Conservation (phyloP, 2,113 vertebrate genomes). For the Athene noctua region DNA sequence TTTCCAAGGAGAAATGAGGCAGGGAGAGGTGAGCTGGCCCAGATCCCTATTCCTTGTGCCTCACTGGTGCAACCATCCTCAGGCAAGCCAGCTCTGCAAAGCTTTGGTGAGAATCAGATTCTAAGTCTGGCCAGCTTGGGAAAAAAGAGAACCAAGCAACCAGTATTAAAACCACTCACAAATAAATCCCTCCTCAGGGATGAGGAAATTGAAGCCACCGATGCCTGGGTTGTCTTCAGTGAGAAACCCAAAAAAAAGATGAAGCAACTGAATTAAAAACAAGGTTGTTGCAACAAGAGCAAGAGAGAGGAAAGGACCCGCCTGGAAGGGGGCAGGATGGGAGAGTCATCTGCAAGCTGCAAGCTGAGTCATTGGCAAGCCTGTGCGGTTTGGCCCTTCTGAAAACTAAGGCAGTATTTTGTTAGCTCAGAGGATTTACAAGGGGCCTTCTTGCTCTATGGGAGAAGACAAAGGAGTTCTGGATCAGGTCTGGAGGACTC, state of each 20-base stretch:
- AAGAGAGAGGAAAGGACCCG: background rate
- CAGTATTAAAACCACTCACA: background rate
- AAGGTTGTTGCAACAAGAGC: background rate
- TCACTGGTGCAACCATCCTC: background rate
- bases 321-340: background rate
- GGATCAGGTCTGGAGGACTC: background rate
- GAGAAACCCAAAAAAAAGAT: background rate
- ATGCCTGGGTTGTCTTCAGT: background rate
- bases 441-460: background rate
- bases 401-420: background rate
- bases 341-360: background rate
- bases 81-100: background rate
- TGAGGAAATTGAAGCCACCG: background rate
- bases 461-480: background rate
- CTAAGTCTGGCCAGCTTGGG: background rate
- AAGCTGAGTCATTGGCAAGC: background rate
- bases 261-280: background rate
- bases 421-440: background rate
- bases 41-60: background rate
- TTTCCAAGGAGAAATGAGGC: background rate
- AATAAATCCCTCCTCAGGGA: background rate
- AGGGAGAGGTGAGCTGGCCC: background rate
- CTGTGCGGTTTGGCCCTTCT: background rate
- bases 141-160: background rate
- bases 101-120: background rate